Evolutionary conservation across 2,113 vertebrate species (phyloP), one percentile per base, ranked within the genome.

Genomic region (Suricata suricatta): DNA sequence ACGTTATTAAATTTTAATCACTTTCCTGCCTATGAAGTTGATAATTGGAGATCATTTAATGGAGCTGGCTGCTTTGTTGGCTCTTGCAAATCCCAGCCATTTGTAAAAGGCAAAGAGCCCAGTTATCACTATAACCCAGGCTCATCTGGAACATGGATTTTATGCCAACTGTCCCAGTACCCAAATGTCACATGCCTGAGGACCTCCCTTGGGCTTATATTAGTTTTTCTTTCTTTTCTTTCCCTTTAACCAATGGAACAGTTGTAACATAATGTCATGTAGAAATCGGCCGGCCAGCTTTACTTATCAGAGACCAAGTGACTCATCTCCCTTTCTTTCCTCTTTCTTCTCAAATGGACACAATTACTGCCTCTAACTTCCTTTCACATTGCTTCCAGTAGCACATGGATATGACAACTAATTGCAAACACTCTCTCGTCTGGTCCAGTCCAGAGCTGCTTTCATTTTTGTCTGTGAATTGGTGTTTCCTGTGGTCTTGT

Each of bases 1-100:
- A 38, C 82, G 96, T 94, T 79, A 92, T 98, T 97, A 97, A 96
- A 97, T 97, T 94, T 96, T 97, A 97, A 98, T 97, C 90, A 94
- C 72, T 66, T 95, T 95, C 72, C 88, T 94, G 85, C 77, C 92
- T 93, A 71, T 93, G 97, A 92, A 95, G 90, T 68, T 95, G 90
- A 93, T 96, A 96, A 97, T 95, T 97, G 92, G 95, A 97, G 93
- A 68, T 47, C 52, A 11, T 89, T 96, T 94, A 93, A 82, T 84
- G 60, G 91, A 16, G 38, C 63, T 66, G 69, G 64, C 47, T 89
- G 76, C 77, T 87, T 44, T 82, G 88, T n/a, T 54, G 15, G 68
- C 85, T 80, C 38, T 92, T 93, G 80, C 27, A 92, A 94, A 91
- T 88, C n/a, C 79, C 52, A 90, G 52, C 44, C 77, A 5, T 41